Evolutionary conservation across 2,113 vertebrate genomes (phyloP).

Genomic region (Apodemus sylvaticus): DNA sequence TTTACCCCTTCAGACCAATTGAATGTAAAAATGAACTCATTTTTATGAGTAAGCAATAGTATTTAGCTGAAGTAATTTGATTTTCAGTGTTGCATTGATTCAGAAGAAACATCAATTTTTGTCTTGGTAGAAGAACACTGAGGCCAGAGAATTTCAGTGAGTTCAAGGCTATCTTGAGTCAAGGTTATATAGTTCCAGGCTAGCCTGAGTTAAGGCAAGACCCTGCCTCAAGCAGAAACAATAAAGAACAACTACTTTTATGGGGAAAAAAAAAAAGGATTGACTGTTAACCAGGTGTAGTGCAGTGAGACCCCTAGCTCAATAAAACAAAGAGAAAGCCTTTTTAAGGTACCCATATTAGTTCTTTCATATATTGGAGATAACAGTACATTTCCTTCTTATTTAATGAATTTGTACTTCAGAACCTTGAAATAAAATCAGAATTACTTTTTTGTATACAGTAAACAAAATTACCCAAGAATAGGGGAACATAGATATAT

Average conservation of each 20-base stretch:
- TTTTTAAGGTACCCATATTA: background rate
- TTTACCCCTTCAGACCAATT: conserved; percentile 27
- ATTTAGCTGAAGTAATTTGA: conserved; percentile 66
- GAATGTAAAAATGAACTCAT: conserved; percentile 57
- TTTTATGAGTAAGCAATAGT: conserved; percentile 35
- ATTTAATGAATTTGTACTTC: conserved; percentile 53
- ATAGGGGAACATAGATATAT: conserved; percentile 49
- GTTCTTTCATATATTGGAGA: conserved; percentile 22
- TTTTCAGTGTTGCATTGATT: conserved; percentile 59
- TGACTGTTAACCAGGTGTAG: background rate
- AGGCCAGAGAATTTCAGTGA: background rate
- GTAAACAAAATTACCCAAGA: conserved; percentile 63
- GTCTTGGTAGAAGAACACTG: background rate
- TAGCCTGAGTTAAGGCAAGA: background rate
- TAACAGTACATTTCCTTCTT: conserved; percentile 59
- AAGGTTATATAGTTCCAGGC: background rate
- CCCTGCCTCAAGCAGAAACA: background rate
- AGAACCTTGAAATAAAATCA: conserved; percentile 65
- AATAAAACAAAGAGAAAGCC: background rate
- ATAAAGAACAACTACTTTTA: background rate
- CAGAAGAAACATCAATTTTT: conserved; percentile 47
- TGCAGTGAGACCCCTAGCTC: background rate
- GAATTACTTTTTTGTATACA: conserved; percentile 59
- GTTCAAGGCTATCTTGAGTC: background rate
- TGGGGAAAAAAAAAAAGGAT: conserved; percentile 48